Conservation (phyloP, 2,113 vertebrate genomes). For the Rhodinocichla rosea region DNA sequence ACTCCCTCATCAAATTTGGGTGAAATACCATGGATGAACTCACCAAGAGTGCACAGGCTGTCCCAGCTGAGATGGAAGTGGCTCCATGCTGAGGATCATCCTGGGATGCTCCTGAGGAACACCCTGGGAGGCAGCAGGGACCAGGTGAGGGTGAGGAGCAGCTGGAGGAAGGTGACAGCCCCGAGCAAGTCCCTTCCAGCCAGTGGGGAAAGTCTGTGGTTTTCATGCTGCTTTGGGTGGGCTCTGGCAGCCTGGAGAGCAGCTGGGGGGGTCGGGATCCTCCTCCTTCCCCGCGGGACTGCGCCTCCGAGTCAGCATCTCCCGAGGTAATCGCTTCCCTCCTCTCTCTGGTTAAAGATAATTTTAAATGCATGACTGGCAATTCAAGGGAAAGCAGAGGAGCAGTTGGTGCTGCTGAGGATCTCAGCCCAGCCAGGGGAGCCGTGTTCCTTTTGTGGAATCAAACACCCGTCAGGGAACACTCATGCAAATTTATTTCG, state of each 20-base stretch:
- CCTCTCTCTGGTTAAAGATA: not conserved
- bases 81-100: not conserved
- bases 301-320: not conserved
- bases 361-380: not conserved
- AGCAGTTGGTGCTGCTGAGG: not conserved
- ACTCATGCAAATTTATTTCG: not conserved
- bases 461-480: not conserved
- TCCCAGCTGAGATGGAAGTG: not conserved
- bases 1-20: not conserved
- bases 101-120: not conserved
- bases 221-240: not conserved
- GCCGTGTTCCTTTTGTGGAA: not conserved
- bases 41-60: not conserved
- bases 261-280: not conserved
- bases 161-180: not conserved
- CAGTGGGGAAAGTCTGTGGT: not conserved
- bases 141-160: not conserved
- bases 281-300: not conserved
- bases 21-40: not conserved
- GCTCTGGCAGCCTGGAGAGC: not conserved
- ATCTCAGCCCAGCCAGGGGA: not conserved
- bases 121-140: not conserved
- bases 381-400: not conserved
- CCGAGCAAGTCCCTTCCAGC: accelerated
- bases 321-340: not conserved